Evolutionary conservation across 2,888 invertebrate species (phyloP), one percentile per base, ranked within the genome.

Genomic region (Drosophila quinaria): DNA sequence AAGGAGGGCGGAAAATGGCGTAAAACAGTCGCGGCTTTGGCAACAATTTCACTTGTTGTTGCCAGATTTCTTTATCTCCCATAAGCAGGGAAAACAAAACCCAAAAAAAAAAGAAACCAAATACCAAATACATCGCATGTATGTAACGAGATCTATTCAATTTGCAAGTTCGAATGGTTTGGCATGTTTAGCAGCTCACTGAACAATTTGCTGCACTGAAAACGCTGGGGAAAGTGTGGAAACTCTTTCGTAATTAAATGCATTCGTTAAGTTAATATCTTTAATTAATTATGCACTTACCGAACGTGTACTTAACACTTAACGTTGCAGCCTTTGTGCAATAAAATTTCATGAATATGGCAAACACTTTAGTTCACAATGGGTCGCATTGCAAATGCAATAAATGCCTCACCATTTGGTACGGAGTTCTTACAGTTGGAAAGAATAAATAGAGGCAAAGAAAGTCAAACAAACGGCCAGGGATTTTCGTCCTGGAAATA

Each of bases 31-130:
- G 77, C 64, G 74, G 77, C 78, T 84, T 89, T 85, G 89, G 74
- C 85, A 89, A 74, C 77, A 74, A 71, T 78, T 81, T 81, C 67
- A 67, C 54, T 42, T 85, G 84, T 80, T 81, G 85, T 81, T 84
- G 80, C 84, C 85, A 89, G 84, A 87, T 89, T 89, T 89, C 78
- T 83, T 84, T 89, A 78, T 89, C 89, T 74, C 55, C 54, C 59
- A 78, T 77, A 87, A 85, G 82, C 82, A 83, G 82, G 65, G 56
- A 69, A 69, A 78, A 74, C 56, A 65, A 61, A 42, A 61, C 49
- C 41, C 42, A 33, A 19, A 60, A 41, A 25, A 6, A 25, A 25
- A 35, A 5, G 25, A n/a, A 29, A 22, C 19, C 35, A 50, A 61
- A 41, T n/a, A n/a, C 13, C 9, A 15, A 25, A 56, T 19, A 25